A percentile compares a stretch with the other conserved stretches of the same genome.
Evolutionary conservation across 2,113 vertebrate species (phyloP).

Genomic region (Neotoma lepida): DNA sequence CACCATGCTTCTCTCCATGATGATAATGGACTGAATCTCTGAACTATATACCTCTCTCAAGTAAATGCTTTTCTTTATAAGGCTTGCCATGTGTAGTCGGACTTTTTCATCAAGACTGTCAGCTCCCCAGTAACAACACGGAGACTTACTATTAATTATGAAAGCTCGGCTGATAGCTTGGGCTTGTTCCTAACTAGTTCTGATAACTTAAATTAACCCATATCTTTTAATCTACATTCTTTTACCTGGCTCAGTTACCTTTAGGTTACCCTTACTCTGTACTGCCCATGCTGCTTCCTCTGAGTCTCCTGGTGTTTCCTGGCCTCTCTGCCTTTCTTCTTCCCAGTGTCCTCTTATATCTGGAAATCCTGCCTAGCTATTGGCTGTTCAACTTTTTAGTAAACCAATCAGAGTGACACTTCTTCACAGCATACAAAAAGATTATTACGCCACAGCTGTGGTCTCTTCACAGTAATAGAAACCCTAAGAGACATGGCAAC

Average conservation of each 20-base stretch:
- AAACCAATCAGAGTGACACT: background rate
- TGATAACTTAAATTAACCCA: background rate
- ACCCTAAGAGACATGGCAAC: background rate
- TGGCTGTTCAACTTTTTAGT: background rate
- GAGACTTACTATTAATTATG: background rate
- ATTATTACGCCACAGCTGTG: background rate
- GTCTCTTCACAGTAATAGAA: background rate
- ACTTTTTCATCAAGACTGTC: background rate
- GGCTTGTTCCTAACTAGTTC: background rate
- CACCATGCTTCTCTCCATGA: background rate
- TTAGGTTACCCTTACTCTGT: background rate
- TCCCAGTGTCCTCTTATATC: background rate
- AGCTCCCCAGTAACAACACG: background rate
- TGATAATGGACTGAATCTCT: background rate
- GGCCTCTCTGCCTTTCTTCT: background rate
- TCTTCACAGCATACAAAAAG: background rate
- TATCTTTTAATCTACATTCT: background rate
- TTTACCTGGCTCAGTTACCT: background rate
- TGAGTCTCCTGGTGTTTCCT: background rate
- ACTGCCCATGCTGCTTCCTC: background rate
- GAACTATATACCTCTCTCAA: background rate
- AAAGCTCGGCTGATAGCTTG: background rate
- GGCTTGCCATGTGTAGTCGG: background rate
- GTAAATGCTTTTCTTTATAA: background rate
- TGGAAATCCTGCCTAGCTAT: background rate